These are phyloP conservation scores for Mylabris sibirica DNA, from an alignment of 2,888 invertebrate species.

Conservation along the genomic window DNA sequence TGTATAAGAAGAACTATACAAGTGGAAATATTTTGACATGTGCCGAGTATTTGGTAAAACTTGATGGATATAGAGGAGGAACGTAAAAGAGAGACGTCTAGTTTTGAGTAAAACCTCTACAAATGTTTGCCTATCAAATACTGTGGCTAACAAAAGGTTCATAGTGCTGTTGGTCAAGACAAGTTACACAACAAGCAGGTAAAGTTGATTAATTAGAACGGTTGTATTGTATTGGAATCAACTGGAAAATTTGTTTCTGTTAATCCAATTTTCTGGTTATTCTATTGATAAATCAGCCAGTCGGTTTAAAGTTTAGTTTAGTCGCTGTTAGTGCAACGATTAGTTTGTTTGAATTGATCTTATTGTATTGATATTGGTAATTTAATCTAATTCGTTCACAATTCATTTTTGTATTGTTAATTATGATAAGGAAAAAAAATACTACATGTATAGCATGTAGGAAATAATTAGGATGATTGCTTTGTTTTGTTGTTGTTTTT, in stretches of 20 bases:
- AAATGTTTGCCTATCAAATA: background rate
- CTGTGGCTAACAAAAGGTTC: background rate
- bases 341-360: background rate
- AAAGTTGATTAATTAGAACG: slow-evolving; percentile 2
- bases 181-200: background rate
- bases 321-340: background rate
- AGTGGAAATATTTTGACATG: background rate
- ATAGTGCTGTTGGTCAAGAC: background rate
- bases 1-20: background rate
- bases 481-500: background rate
- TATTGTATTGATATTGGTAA: background rate
- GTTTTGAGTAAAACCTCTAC: background rate
- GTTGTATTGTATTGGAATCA: background rate
- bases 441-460: background rate
- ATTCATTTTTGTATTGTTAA: too few relatives aligned
- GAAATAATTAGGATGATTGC: background rate
- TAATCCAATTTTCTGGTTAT: background rate
- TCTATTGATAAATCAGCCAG: background rate
- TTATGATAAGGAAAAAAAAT: too few relatives aligned
- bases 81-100: background rate
- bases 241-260: background rate
- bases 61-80: background rate
- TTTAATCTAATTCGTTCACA: too few relatives aligned
- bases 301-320: background rate
- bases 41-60: background rate